A percentile compares a stretch with the other conserved stretches of the same genome.
These are phyloP conservation scores for Ametastegia equiseti DNA, from an alignment of 2,888 invertebrate species.

Conservation along the genomic window DNA sequence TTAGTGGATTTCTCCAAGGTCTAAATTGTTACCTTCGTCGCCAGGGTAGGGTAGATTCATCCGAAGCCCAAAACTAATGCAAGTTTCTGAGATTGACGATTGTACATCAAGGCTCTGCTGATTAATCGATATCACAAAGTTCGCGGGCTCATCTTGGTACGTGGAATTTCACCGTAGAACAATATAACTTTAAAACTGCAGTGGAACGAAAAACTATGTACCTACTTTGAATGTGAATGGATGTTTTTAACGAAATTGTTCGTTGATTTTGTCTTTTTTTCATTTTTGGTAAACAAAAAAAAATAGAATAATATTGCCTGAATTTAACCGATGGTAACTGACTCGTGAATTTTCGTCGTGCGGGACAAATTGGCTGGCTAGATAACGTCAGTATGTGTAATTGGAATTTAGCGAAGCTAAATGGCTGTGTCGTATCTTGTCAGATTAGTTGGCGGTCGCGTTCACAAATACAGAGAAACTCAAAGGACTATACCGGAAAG, in stretches of 20 bases:
- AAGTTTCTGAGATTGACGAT: conserved; percentile 37
- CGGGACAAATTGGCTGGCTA: conserved; percentile 19
- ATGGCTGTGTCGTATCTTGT: conserved; percentile 33
- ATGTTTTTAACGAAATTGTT: neutral
- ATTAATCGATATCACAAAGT: conserved; percentile 39
- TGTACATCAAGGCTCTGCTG: conserved; percentile 30
- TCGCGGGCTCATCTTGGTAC: neutral
- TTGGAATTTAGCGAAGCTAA: conserved; percentile 32
- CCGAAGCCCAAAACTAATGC: conserved; percentile 2
- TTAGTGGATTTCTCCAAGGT: conserved; percentile 41
- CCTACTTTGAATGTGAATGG: neutral
- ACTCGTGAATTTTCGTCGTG: conserved; percentile 12
- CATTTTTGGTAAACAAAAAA: neutral
- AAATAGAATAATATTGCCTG: neutral
- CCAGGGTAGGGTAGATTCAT: neutral
- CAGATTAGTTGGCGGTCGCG: conserved; percentile 30
- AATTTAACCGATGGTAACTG: neutral
- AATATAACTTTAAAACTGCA: neutral
- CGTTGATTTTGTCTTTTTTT: neutral
- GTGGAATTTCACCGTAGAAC: neutral
- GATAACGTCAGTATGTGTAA: conserved; percentile 39
- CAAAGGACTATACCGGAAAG: conserved; percentile 30
- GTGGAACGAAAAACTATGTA: neutral
- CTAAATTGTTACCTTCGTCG: conserved; percentile 36
- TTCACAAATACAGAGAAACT: conserved; percentile 27